A percentile compares a stretch with the other conserved stretches of the same genome.
These are phyloP conservation scores for Lepidocyrtinus sp. DNA, from an alignment of 2,888 invertebrate species.

Conservation along the genomic window DNA sequence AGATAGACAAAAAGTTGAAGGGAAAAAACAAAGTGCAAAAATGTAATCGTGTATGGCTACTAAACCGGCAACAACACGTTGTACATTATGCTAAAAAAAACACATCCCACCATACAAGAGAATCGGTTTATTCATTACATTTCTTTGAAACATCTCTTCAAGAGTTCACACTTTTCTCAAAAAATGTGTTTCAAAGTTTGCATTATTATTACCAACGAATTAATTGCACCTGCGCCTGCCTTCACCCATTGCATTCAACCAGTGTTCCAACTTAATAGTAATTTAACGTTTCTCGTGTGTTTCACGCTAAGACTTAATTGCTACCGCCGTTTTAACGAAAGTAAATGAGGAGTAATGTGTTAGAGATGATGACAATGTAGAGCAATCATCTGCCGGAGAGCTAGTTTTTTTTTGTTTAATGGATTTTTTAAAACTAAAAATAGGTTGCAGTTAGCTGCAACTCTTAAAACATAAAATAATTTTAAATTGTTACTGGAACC, in stretches of 20 bases:
- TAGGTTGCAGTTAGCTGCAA: neutral
- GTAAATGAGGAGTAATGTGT: too few species aligned
- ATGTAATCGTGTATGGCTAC: constrained; percentile 5
- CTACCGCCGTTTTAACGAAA: too few species aligned
- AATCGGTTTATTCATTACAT: neutral
- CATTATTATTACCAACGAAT: neutral
- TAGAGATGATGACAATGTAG: too few species aligned
- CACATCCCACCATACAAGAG: too few species aligned
- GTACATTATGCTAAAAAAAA: neutral
- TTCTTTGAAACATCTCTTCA: neutral
- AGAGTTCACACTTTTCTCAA: constrained; percentile 1
- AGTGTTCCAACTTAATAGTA: too few species aligned
- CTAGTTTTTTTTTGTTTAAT: too few species aligned
- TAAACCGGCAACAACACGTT: constrained; percentile 5
- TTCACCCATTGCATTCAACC: too few species aligned
- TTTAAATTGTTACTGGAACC: constrained; percentile 5
- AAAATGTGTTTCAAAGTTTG: neutral
- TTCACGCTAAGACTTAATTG: too few species aligned
- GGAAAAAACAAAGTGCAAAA: constrained; percentile 13
- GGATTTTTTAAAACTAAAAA: too few species aligned
- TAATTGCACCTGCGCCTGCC: constrained; percentile 10
- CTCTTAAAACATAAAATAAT: neutral
- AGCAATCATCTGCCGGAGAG: too few species aligned
- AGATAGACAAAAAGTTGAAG: constrained; percentile 3
- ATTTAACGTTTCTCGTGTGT: too few species aligned